These are phyloP conservation scores for Temnothorax curvispinosus DNA, from an alignment of 1,140 invertebrate species.

Conservation along the genomic window DNA sequence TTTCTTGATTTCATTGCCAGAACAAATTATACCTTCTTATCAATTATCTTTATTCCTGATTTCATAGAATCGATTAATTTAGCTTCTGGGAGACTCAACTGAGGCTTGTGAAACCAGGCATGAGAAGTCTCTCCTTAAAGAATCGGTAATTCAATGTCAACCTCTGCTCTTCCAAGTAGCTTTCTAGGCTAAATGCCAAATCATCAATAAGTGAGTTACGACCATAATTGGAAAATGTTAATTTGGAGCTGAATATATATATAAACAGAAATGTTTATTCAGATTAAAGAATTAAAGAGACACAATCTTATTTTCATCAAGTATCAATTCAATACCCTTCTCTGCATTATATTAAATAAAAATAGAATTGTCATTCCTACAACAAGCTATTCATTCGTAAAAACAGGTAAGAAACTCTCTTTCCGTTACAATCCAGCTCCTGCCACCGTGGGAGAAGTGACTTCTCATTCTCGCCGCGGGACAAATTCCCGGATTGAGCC, in stretches of 20 bases:
- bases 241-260: slow-evolving; percentile 31
- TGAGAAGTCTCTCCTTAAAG: background rate
- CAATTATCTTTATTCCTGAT: background rate
- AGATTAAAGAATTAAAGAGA: background rate
- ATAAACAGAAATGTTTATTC: slow-evolving; percentile 16
- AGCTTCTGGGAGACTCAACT: background rate
- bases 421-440: background rate
- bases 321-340: background rate
- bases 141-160: background rate
- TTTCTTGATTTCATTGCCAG: background rate
- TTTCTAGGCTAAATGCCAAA: background rate
- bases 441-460: background rate
- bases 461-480: slow-evolving; percentile 33
- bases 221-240: slow-evolving; percentile 52
- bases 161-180: background rate
- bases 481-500: background rate
- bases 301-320: background rate
- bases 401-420: too few relatives aligned
- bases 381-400: background rate
- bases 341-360: background rate
- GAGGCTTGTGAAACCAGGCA: background rate
- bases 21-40: background rate
- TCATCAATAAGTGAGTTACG: slow-evolving; percentile 41
- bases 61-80: background rate
- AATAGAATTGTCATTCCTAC: background rate